These are phyloP conservation scores for Ranitomeya variabilis DNA, from an alignment of 2,113 vertebrate genomes.

Conservation along the genomic window DNA sequence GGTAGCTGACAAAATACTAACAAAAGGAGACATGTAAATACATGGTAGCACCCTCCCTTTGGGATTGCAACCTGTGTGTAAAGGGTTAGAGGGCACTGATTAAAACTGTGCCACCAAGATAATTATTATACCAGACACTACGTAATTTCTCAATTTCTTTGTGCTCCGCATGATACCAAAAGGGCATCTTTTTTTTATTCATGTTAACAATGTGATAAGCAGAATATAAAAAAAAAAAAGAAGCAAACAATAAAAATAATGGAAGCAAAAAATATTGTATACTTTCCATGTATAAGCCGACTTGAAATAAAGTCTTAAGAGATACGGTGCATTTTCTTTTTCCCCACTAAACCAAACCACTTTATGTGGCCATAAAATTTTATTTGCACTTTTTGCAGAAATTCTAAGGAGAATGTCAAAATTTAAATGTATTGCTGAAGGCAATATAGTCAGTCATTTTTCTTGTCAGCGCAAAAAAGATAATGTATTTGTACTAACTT, in stretches of 20 bases:
- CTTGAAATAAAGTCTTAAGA: constrained; percentile 34
- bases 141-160: constrained; percentile 65
- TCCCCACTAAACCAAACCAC: constrained; percentile 56
- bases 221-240: constrained; percentile 13
- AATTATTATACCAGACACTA: constrained; percentile 72
- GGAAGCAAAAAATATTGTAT: constrained; percentile 58
- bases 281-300: constrained; percentile 50
- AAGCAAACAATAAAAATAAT: constrained; percentile 25
- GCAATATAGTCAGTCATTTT: constrained; percentile 59
- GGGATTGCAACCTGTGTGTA: constrained; percentile 85
- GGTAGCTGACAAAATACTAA: constrained; percentile 81
- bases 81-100: constrained; percentile 76
- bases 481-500: constrained; percentile 61
- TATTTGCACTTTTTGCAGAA: constrained; percentile 63
- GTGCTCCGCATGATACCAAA: constrained; percentile 21
- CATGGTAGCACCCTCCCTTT: constrained; percentile 80
- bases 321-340: constrained; percentile 55
- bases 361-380: constrained; percentile 61
- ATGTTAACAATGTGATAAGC: constrained; percentile 15
- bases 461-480: constrained; percentile 53
- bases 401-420: constrained; percentile 63
- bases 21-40: constrained; percentile 89
- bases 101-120: constrained; percentile 73
- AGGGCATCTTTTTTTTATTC: constrained; percentile 24
- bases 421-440: constrained; percentile 64